Percentiles rank a stretch among this genome's conserved stretches.
Conservation (phyloP, 2,797 vertebrate species). For the Phyllotis vaccarum region DNA sequence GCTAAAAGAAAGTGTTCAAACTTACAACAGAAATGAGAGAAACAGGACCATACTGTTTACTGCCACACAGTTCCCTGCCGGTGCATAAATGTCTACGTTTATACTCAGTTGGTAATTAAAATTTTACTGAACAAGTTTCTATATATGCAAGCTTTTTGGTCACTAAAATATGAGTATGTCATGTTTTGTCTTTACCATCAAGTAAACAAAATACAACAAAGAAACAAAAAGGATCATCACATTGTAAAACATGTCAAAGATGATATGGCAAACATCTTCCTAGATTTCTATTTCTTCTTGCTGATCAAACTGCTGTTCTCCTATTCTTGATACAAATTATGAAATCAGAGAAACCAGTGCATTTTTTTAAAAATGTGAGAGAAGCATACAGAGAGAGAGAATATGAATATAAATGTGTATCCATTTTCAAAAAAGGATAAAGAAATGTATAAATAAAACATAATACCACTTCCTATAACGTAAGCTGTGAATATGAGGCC, state of each 20-base stretch:
- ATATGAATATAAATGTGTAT: constrained; percentile 45
- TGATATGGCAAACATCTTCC: not conserved
- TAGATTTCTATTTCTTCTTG: constrained; percentile 67
- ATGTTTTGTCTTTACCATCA: constrained; percentile 49
- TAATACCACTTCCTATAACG: constrained; percentile 68
- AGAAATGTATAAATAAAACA: constrained; percentile 71
- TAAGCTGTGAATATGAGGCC: constrained; percentile 81
- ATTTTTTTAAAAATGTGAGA: not conserved
- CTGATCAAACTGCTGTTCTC: constrained; percentile 69
- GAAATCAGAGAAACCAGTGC: constrained; percentile 64
- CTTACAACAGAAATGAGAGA: constrained; percentile 38
- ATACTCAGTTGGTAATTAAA: constrained; percentile 69
- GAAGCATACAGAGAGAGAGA: not conserved
- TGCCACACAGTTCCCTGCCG: constrained; percentile 15
- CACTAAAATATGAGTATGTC: not conserved
- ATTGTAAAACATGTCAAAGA: constrained; percentile 17
- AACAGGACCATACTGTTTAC: constrained; percentile 37
- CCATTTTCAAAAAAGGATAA: constrained; percentile 65
- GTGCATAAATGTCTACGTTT: constrained; percentile 71
- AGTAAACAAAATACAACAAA: constrained; percentile 26
- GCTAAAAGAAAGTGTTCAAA: constrained; percentile 62
- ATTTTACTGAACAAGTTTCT: constrained; percentile 71
- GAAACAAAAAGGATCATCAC: constrained; percentile 54
- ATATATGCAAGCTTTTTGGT: not conserved
- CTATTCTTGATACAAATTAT: constrained; percentile 80